phyloP scores from a whole-genome alignment of 2,113 vertebrate species.

The Anser cygnoides region DNA sequence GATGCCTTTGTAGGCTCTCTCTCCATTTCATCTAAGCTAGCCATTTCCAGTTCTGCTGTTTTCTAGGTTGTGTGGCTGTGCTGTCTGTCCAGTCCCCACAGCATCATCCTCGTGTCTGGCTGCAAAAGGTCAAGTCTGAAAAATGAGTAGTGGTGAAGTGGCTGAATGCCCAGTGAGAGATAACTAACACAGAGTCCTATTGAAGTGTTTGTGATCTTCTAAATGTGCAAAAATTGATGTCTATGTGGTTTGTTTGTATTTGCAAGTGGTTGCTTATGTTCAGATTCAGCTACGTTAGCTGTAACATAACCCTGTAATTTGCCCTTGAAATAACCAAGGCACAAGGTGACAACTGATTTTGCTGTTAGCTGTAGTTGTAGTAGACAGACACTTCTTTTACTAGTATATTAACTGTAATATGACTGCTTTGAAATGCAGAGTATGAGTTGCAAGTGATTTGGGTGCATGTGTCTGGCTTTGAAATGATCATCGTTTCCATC shows the following conservation, averaged over 20 bases:
- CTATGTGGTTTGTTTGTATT: neutral
- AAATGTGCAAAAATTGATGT: neutral
- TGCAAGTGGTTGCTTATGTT: neutral
- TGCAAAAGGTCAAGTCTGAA: neutral
- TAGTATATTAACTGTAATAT: neutral
- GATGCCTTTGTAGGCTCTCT: neutral
- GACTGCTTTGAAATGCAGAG: neutral
- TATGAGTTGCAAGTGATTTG: neutral
- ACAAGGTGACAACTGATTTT: neutral
- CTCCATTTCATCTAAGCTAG: neutral
- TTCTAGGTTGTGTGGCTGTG: accelerated
- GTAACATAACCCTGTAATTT: neutral
- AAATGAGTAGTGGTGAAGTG: neutral
- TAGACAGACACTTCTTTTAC: neutral
- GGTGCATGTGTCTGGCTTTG: neutral
- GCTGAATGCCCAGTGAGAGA: neutral
- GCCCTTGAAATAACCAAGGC: neutral
- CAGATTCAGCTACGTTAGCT: neutral
- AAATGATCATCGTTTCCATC: neutral
- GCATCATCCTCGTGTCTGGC: neutral
- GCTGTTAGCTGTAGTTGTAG: neutral
- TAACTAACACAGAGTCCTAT: neutral
- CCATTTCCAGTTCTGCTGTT: neutral
- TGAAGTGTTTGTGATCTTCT: neutral
- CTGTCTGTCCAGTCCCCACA: neutral